These are phyloP conservation scores for Chesias legatella DNA, from an alignment of 2,888 invertebrate species.

Conservation along the genomic window DNA sequence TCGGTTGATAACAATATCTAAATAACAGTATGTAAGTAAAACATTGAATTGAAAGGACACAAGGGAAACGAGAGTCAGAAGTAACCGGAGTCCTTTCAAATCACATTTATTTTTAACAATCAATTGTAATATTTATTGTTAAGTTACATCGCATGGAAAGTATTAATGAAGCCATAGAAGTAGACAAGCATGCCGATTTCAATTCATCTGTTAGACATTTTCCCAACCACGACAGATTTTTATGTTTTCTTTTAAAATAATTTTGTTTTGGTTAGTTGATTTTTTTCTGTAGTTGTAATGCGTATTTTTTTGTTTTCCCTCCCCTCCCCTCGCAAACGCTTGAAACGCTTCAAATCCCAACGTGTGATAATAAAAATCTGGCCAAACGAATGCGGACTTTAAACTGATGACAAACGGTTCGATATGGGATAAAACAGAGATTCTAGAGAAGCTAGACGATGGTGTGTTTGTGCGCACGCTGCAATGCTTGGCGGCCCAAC, in stretches of 20 bases:
- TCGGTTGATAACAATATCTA: not conserved
- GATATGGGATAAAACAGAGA: constrained; percentile 48
- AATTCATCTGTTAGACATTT: constrained; percentile 73
- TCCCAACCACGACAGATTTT: constrained; percentile 69
- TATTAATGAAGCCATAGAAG: constrained; percentile 68
- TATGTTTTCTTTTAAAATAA: constrained; percentile 23
- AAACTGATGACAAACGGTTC: constrained; percentile 11
- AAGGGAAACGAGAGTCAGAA: not conserved
- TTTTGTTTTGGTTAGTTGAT: constrained; percentile 40
- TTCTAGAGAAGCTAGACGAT: constrained; percentile 76
- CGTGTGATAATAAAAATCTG: constrained; percentile 57
- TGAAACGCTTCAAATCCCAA: constrained; percentile 75
- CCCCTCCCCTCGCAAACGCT: constrained; percentile 71
- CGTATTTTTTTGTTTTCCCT: constrained; percentile 77
- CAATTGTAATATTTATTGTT: constrained; percentile 33
- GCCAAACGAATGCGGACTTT: constrained; percentile 8
- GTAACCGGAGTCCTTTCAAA: constrained; percentile 35
- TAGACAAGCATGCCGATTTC: constrained; percentile 61
- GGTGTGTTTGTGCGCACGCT: constrained; percentile 78
- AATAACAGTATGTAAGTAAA: not conserved
- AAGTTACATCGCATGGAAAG: constrained; percentile 48
- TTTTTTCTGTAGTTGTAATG: constrained; percentile 80
- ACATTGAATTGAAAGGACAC: constrained; percentile 25
- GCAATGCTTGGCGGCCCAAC: constrained; percentile 77
- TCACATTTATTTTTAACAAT: constrained; percentile 26